A percentile compares a stretch with the other conserved stretches of the same genome.
Evolutionary conservation across 2,113 vertebrate genomes (phyloP).

Genomic region (Rhombomys opimus): DNA sequence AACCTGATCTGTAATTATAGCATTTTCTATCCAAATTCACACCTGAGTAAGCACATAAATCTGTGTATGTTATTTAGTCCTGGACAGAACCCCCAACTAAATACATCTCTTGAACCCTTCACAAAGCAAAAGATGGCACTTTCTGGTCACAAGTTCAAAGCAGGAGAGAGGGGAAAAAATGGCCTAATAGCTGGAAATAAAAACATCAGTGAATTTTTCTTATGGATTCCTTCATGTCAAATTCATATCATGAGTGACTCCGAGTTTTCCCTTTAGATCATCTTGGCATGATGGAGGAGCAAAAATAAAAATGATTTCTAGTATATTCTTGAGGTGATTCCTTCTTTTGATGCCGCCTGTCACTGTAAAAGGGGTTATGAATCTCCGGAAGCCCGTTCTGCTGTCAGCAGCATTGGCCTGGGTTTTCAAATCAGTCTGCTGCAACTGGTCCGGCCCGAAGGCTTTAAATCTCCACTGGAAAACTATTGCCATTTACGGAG

Average conservation of each 20-base stretch:
- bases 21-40: conserved; percentile 66
- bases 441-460: conserved; percentile 72
- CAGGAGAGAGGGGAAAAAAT: conserved; percentile 43
- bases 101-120: conserved; percentile 41
- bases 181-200: conserved; percentile 77
- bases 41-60: conserved; percentile 76
- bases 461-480: conserved; percentile 87
- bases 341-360: conserved; percentile 82
- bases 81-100: conserved; percentile 58
- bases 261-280: conserved; percentile 77
- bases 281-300: conserved; percentile 72
- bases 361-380: conserved; percentile 83
- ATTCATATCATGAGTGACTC: conserved; percentile 64
- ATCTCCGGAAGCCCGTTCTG: conserved; percentile 78
- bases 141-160: conserved; percentile 70
- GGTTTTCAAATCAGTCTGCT: conserved; percentile 75
- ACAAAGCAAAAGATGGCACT: conserved; percentile 59
- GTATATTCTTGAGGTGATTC: conserved; percentile 79
- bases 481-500: conserved; percentile 85
- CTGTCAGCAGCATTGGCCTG: conserved; percentile 72
- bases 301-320: conserved; percentile 85
- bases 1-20: conserved; percentile 74
- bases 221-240: conserved; percentile 74
- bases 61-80: conserved; percentile 53
- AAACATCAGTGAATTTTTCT: conserved; percentile 77